Percentiles rank a stretch among this genome's conserved stretches.
phyloP scores from a whole-genome alignment of 2,888 invertebrate species.

The Rutpela maculata region DNA sequence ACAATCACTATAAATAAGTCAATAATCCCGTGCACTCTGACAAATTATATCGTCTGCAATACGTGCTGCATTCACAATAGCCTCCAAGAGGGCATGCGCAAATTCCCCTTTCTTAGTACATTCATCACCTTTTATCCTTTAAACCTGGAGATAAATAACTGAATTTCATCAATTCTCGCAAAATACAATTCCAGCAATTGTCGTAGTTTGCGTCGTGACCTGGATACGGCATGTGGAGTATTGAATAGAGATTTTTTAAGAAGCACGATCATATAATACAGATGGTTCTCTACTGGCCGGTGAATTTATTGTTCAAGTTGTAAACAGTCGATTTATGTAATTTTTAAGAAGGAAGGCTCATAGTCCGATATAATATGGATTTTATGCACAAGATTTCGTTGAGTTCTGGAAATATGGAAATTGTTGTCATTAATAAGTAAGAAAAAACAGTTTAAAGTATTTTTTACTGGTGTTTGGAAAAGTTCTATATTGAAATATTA shows the following conservation, averaged over 20 bases:
- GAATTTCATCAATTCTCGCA: constrained; percentile 45
- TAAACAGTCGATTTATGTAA: neutral
- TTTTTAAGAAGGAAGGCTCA: too few species aligned
- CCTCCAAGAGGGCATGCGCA: constrained; percentile 4
- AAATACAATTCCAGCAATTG: constrained; percentile 39
- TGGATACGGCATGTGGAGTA: constrained; percentile 10
- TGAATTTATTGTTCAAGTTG: neutral
- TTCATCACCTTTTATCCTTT: constrained; percentile 45
- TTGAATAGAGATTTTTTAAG: neutral
- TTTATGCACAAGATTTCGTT: too few species aligned
- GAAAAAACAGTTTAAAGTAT: too few species aligned
- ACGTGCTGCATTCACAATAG: constrained; percentile 40
- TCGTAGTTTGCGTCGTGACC: constrained; percentile 34
- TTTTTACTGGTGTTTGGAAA: too few species aligned
- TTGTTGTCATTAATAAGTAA: too few species aligned
- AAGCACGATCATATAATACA: neutral
- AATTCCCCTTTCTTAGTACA: constrained; percentile 18
- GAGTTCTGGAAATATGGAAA: too few species aligned
- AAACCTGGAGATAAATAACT: constrained; percentile 43
- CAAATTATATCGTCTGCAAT: constrained; percentile 55
- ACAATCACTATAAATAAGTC: constrained; percentile 58
- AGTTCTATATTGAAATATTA: too few species aligned
- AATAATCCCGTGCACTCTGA: constrained; percentile 58
- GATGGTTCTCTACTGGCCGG: neutral
- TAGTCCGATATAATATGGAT: too few species aligned